Percentiles rank a stretch among this genome's conserved stretches.
Evolutionary conservation across 1,140 invertebrate genomes (phyloP).

Genomic region (Carcinoscorpius rotundicauda): DNA sequence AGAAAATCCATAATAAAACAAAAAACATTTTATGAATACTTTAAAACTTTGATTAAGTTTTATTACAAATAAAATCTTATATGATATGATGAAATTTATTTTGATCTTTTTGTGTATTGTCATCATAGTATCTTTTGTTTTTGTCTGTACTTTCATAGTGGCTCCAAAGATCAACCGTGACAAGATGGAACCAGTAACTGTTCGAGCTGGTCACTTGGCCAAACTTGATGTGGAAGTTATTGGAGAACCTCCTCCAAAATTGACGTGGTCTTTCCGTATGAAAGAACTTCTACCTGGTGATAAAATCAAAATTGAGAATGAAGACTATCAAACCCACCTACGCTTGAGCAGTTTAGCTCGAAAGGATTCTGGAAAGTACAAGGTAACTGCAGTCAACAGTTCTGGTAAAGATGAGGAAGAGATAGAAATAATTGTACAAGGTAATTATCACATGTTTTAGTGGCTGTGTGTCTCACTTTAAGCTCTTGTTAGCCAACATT

Average conservation of each 20-base stretch:
- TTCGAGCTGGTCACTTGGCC: conserved; percentile 72
- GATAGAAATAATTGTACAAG: conserved; percentile 48
- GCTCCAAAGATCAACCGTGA: conserved; percentile 91
- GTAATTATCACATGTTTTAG: conserved; percentile 34
- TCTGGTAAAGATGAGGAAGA: conserved; percentile 39
- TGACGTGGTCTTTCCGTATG: conserved; percentile 73
- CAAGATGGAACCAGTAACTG: conserved; percentile 68
- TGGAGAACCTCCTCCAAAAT: conserved; percentile 72
- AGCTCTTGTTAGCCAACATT: too few species aligned
- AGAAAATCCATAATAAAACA: too few species aligned
- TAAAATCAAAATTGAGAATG: conserved; percentile 46
- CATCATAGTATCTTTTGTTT: conserved; percentile 13
- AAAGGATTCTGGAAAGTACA: conserved; percentile 47
- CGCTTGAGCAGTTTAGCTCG: conserved; percentile 57
- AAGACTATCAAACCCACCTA: conserved; percentile 83
- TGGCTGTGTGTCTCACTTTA: too few species aligned
- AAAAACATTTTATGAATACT: conserved; percentile 33
- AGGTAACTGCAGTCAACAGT: conserved; percentile 38
- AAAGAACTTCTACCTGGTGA: conserved; percentile 29
- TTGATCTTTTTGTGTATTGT: too few species aligned
- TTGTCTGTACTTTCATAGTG: conserved; percentile 74
- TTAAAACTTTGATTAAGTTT: conserved; percentile 54
- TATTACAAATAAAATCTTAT: too few species aligned
- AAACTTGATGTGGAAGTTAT: conserved; percentile 79
- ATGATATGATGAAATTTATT: too few species aligned